These are phyloP conservation scores for Idaea biselata DNA, from an alignment of 2,888 invertebrate species.

Conservation along the genomic window DNA sequence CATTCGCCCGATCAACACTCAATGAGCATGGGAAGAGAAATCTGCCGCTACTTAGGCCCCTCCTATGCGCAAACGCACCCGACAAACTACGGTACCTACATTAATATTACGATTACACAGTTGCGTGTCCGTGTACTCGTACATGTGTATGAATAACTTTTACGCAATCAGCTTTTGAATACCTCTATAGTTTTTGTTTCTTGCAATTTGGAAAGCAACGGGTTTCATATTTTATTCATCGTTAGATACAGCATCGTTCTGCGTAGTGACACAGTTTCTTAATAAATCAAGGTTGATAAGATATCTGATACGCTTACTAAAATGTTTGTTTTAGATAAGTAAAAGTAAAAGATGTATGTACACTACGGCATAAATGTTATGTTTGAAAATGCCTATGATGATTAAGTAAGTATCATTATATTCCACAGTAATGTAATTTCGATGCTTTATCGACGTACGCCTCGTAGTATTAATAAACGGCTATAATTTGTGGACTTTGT, in stretches of 20 bases:
- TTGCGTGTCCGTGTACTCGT: neutral
- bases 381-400: slow-evolving; percentile 29
- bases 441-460: neutral
- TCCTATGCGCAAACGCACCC: slow-evolving; percentile 28
- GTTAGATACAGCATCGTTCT: slow-evolving; percentile 2
- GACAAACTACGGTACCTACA: neutral
- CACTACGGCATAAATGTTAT: neutral
- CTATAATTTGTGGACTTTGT: neutral
- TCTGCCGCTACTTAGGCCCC: slow-evolving; percentile 31
- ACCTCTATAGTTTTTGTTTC: neutral
- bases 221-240: neutral
- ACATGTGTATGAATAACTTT: neutral
- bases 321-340: slow-evolving; percentile 40
- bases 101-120: neutral
- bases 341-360: slow-evolving; percentile 21
- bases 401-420: slow-evolving; percentile 6
- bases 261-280: slow-evolving; percentile 48
- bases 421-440: neutral
- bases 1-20: slow-evolving; percentile 34
- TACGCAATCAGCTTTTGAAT: neutral
- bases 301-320: slow-evolving; percentile 34
- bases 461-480: neutral
- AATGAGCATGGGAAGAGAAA: slow-evolving; percentile 65
- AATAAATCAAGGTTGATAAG: slow-evolving; percentile 64
- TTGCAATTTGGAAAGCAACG: neutral